Percentiles rank a stretch among this genome's conserved stretches.
Conservation (phyloP, 2,113 vertebrate genomes). For the Egretta garzetta region DNA sequence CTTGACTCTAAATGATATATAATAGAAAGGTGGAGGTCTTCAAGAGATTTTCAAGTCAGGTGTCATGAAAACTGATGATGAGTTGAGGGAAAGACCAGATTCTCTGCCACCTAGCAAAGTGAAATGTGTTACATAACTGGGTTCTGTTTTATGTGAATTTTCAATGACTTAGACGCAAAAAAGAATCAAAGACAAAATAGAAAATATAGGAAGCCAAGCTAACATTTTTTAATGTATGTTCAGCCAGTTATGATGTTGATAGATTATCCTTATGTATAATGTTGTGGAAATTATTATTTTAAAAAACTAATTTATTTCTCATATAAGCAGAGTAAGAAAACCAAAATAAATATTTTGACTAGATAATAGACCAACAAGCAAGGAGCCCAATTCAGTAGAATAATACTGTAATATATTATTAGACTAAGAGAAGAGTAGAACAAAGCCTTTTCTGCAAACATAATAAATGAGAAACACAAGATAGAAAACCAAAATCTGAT, state of each 20-base stretch:
- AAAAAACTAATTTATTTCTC: fast-evolving
- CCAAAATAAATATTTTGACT: neutral
- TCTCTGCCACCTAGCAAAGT: neutral
- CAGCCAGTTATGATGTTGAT: neutral
- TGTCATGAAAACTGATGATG: neutral
- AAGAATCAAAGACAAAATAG: neutral
- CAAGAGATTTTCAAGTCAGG: neutral
- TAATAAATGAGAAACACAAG: neutral
- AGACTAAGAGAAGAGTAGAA: neutral
- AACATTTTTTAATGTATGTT: neutral
- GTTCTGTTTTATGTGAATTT: neutral
- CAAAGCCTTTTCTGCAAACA: neutral
- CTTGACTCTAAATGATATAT: neutral
- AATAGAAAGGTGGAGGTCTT: neutral
- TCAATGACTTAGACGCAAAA: neutral
- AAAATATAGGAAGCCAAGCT: neutral
- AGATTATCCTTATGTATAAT: neutral
- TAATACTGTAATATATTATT: neutral
- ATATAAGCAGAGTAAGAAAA: neutral
- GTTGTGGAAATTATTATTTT: neutral
- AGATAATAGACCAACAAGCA: neutral
- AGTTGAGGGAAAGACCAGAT: neutral
- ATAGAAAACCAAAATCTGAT: neutral
- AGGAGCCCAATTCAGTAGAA: neutral
- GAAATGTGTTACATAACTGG: neutral